Conservation (phyloP, 2,888 invertebrate species). For the Buathra laborator region DNA sequence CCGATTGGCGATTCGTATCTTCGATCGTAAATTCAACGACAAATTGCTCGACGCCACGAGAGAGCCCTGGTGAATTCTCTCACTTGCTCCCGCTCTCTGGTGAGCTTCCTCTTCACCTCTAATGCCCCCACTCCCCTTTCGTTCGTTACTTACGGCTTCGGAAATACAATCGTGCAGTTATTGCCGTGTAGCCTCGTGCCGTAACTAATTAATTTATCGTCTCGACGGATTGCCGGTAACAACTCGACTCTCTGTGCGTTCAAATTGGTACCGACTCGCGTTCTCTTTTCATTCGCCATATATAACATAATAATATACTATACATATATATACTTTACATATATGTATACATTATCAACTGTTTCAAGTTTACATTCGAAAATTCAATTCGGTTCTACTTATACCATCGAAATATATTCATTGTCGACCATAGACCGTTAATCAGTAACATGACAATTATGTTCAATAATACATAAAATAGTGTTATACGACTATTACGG, state of each 20-base stretch:
- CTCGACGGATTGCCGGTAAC: constrained; percentile 51
- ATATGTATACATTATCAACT: neutral
- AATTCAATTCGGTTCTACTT: constrained; percentile 12
- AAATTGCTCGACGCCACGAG: constrained; percentile 65
- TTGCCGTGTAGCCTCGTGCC: constrained; percentile 42
- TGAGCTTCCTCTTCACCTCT: constrained; percentile 54
- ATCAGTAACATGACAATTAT: neutral
- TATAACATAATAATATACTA: neutral
- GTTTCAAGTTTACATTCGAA: constrained; percentile 15
- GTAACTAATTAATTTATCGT: constrained; percentile 67
- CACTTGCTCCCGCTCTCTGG: constrained; percentile 45
- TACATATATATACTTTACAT: neutral
- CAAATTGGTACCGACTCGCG: constrained; percentile 35
- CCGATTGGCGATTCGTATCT: constrained; percentile 71
- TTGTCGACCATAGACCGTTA: neutral
- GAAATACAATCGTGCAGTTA: constrained; percentile 65
- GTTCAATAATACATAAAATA: neutral
- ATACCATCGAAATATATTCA: neutral
- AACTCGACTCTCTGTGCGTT: constrained; percentile 31
- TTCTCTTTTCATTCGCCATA: constrained; percentile 7
- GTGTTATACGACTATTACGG: neutral
- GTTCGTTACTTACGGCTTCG: constrained; percentile 65
- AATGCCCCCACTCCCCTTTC: constrained; percentile 53
- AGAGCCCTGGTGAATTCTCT: constrained; percentile 50
- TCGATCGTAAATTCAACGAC: constrained; percentile 70